Evolutionary conservation across 1,140 invertebrate genomes (phyloP), one percentile per base, ranked within the genome.

Genomic region (Atta colombica): DNA sequence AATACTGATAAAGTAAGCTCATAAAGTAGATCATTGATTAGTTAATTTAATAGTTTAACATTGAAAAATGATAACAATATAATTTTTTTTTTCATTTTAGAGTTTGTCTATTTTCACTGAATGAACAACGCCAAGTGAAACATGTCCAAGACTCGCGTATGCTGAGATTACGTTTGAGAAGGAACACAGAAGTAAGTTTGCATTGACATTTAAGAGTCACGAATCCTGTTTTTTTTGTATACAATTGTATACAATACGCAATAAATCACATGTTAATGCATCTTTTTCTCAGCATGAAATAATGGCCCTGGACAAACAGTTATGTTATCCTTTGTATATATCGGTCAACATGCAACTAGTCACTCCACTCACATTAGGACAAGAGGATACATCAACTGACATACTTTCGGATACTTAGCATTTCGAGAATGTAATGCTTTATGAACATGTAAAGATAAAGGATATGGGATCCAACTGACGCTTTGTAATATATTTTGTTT

Each of bases 331-430:
- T 2, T 89, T 97, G 61, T 95, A 97, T 60, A 95, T 97, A 92
- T 97, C 97, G 4, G 97, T 97, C 7, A 97, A 97, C 90, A 96
- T 97, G 93, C 94, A 97, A 92, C 96, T 97, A 66, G 96, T 96
- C 0, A 96, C 96, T 63, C 96, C 97, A 18, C 93, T 95, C 49
- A 39, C 85, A 53, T 80, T 75, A 25, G 80, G 55, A 14, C 87
- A 94, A 60, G 91, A 94, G 16, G 90, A 92, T 16, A 92, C 91
- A 85, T 77, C 84, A 51, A 68, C 78, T 2, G 89, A 88, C 10
- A 85, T 86, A 55, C 77, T 94, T 10, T 84, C 88, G 18, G 89
- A 93, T 82, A 92, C 93, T 74, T 94, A 94, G 92, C 89, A 88
- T 51, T 68, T 69, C 75, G 16, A 75, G 31, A 28, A 31, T 72